A percentile compares a stretch with the other conserved stretches of the same genome.
Conservation (phyloP, 2,113 vertebrate genomes). For the Crotophaga sulcirostris region DNA sequence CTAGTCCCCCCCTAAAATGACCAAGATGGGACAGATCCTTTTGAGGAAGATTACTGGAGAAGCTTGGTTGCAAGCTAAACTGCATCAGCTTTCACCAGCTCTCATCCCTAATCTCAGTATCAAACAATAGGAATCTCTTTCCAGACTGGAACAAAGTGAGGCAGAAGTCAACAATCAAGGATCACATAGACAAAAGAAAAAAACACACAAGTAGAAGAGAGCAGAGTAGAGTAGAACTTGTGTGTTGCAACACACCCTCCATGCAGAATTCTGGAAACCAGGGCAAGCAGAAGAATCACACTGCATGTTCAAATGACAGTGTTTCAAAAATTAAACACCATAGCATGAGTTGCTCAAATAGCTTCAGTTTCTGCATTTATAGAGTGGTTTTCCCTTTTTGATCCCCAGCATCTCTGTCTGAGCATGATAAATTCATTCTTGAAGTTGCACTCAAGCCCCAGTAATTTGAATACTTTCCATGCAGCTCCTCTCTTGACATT, state of each 20-base stretch:
- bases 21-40: not conserved
- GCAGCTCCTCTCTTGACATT: not conserved
- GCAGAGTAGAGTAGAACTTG: rapidly evolving
- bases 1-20: not conserved
- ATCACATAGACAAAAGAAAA: not conserved
- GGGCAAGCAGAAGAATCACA: not conserved
- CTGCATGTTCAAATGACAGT: rapidly evolving
- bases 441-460: not conserved
- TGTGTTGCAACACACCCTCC: not conserved
- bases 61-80: not conserved
- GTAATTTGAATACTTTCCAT: not conserved
- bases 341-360: not conserved
- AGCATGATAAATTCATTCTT: not conserved
- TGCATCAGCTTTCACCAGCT: not conserved
- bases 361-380: not conserved
- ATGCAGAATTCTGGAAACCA: not conserved
- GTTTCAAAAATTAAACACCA: slow-evolving; percentile 12
- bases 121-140: not conserved
- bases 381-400: not conserved
- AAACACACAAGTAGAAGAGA: not conserved
- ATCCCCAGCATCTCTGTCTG: not conserved
- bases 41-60: not conserved
- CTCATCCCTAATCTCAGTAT: not conserved
- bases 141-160: not conserved
- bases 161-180: not conserved